phyloP scores from a whole-genome alignment of 2,888 invertebrate species.

The Caenorhabditis doughertyi region DNA sequence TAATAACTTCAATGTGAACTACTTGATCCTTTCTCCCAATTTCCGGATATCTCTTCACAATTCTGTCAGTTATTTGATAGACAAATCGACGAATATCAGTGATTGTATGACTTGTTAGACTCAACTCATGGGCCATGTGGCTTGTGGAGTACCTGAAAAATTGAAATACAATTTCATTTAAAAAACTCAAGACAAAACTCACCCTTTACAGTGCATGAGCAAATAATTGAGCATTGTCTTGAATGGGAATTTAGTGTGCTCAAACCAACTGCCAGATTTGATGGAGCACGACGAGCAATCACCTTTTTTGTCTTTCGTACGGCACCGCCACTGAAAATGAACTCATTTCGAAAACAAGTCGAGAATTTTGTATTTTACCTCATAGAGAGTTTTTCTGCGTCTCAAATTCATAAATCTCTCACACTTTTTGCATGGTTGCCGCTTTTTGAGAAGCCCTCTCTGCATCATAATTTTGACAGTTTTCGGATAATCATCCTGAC shows the following conservation, averaged over 20 bases:
- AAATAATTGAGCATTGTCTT: constrained; percentile 33
- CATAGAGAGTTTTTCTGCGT: constrained; percentile 39
- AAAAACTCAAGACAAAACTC: not conserved
- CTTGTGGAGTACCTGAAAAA: not conserved
- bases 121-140: constrained; percentile 29
- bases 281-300: constrained; percentile 58
- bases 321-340: constrained; percentile 42
- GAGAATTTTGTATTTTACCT: constrained; percentile 11
- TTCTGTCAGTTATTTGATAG: constrained; percentile 26
- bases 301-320: constrained; percentile 34
- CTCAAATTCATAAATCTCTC: constrained; percentile 41
- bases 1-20: constrained; percentile 41
- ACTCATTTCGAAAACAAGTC: not conserved
- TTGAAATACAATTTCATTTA: constrained; percentile 8
- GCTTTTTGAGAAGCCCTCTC: constrained; percentile 34
- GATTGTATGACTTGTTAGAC: constrained; percentile 32
- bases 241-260: constrained; percentile 36
- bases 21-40: constrained; percentile 22
- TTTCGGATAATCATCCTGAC: constrained; percentile 42
- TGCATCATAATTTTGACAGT: constrained; percentile 32
- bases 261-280: constrained; percentile 53
- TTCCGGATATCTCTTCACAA: not conserved
- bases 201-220: constrained; percentile 52
- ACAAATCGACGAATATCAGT: constrained; percentile 30
- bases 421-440: constrained; percentile 45